Percentiles rank a stretch among this genome's conserved stretches.
These are phyloP conservation scores for Emydura subglobosa DNA, from an alignment of 2,113 vertebrate species.

Conservation along the genomic window DNA sequence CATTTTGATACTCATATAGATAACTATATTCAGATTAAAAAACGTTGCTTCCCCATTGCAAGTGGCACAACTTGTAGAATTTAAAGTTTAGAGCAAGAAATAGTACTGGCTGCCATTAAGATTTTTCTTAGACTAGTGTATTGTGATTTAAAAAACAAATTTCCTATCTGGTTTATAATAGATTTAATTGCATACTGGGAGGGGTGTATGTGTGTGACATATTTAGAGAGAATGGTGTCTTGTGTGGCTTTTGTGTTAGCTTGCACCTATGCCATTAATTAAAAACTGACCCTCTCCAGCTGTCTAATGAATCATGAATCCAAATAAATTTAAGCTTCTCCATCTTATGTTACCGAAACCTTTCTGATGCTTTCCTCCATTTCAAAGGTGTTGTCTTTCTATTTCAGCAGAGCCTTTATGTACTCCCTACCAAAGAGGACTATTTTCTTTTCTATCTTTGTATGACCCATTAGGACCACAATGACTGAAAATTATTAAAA, in stretches of 20 bases:
- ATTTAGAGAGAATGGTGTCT: not conserved
- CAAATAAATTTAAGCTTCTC: not conserved
- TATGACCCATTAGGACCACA: not conserved
- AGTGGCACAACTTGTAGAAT: not conserved
- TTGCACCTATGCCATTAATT: not conserved
- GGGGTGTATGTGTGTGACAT: not conserved
- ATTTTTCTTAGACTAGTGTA: not conserved
- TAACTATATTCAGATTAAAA: not conserved
- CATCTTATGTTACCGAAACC: rapidly evolving
- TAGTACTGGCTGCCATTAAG: not conserved
- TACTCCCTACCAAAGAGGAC: not conserved
- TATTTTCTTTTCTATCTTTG: too few species aligned
- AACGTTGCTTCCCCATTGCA: not conserved
- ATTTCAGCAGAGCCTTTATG: rapidly evolving
- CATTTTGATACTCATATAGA: not conserved
- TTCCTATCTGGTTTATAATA: not conserved
- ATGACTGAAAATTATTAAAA: not conserved
- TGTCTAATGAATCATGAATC: not conserved
- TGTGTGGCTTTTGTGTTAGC: not conserved
- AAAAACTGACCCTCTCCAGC: not conserved
- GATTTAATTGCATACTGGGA: not conserved
- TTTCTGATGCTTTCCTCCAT: not conserved
- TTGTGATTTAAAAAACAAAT: not conserved
- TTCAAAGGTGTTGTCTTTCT: not conserved
- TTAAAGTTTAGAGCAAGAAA: not conserved